Evolutionary conservation across 2,888 invertebrate species (phyloP).

Genomic region (Clivina fossor): DNA sequence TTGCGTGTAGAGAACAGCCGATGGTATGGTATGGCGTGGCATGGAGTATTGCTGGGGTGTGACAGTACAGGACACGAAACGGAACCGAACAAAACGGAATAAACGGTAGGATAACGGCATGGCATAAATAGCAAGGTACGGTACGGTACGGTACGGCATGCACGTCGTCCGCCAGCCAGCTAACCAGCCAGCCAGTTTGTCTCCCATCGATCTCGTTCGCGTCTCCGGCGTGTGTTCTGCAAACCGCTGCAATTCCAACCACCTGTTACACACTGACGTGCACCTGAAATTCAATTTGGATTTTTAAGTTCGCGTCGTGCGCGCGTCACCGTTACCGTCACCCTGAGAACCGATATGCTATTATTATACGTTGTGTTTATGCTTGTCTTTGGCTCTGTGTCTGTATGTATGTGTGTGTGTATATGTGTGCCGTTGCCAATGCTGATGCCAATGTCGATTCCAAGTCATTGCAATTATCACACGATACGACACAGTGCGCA

Average conservation of each 20-base stretch:
- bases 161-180: neutral
- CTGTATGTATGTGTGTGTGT: neutral
- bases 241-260: constrained; percentile 52
- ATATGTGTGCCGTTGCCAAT: too few species aligned
- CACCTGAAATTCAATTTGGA: constrained; percentile 39
- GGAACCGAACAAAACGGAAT: too few species aligned
- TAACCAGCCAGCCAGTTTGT: constrained; percentile 10
- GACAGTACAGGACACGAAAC: too few species aligned
- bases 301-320: constrained; percentile 34
- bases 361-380: neutral
- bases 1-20: too few species aligned
- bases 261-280: constrained; percentile 48
- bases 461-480: constrained; percentile 11
- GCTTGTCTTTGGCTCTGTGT: neutral
- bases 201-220: constrained; percentile 29
- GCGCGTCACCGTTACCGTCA: neutral
- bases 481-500: too few species aligned
- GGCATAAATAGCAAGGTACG: too few species aligned
- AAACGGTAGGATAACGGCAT: too few species aligned
- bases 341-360: neutral
- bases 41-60: too few species aligned
- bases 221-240: constrained; percentile 46
- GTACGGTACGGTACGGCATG: neutral
- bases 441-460: neutral
- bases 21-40: too few species aligned